Base-by-base conservation (phyloP, 2,888 invertebrate genomes). In the Aleiodes alternator region DNA sequence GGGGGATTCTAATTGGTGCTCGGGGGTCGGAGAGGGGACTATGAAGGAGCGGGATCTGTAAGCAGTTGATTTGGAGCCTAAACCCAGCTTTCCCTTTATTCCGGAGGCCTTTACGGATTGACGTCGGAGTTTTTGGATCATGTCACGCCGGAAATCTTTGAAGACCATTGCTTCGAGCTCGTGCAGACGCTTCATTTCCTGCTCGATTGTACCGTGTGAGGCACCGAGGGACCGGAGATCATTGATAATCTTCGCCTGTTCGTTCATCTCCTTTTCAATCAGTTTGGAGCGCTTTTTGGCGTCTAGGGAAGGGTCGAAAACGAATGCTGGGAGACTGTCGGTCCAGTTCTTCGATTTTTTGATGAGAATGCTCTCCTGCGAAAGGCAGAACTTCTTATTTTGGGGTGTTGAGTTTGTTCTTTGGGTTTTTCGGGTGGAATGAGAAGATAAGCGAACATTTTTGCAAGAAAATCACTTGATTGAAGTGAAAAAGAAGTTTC, bases 211-310 rank as follows among this genome's bases (percentile, higher is more conserved):
- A 59, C 94, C 93, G 84, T 96, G 95, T 29, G 96, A 96, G 43
- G 98, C 98, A 0, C 98, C 97, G 57, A 96, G 90, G 5, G 95
- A 94, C 82, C 96, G 92, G 80, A 99, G 91, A 90, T 98, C 98
- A 87, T 96, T 97, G 78, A 99, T 97, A 73, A 97, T 95, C 91
- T 97, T 97, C 11, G 98, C 96, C 89, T 98, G 98, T 88, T 98
- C 98, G 86, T 97, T 97, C 97, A 99, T 98, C 90, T 98, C 98
- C 87, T 96, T 96, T 90, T 98, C 98, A 84, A 98, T 96, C 78
- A 98, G 92, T 86, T 96, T 95, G n/a, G 97, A 96, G 14, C 98
- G 93, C 86, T 95, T 94, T 86, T 94, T 94, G 12, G 96, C 94
- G 87, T 96, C 96, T 59, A 96, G 91, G 7, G 93, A 93, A 12